phyloP scores from a whole-genome alignment of 2,888 invertebrate genomes.

The Margaritifera margaritifera region DNA sequence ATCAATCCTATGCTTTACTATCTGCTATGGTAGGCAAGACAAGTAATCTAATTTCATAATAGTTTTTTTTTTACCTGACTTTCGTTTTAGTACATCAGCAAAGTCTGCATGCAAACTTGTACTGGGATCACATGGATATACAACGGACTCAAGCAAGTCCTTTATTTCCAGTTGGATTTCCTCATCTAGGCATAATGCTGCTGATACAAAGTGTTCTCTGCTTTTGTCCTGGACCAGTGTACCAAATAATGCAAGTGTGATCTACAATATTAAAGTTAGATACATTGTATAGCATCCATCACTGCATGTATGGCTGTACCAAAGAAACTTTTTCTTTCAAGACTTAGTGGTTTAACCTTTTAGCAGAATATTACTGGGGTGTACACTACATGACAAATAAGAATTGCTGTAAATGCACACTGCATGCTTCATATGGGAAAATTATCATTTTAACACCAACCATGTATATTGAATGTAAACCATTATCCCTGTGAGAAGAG shows the following conservation, averaged over 20 bases:
- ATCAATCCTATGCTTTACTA: neutral
- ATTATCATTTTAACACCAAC: too few species aligned
- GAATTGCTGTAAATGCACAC: too few species aligned
- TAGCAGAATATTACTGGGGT: too few species aligned
- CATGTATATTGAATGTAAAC: too few species aligned
- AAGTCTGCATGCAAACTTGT: constrained; percentile 39
- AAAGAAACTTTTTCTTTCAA: too few species aligned
- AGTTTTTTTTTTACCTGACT: constrained; percentile 20
- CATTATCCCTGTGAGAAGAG: too few species aligned
- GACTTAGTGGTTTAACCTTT: too few species aligned
- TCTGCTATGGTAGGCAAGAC: neutral
- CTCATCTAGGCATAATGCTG: constrained; percentile 37
- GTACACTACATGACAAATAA: too few species aligned
- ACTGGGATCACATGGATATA: constrained; percentile 33
- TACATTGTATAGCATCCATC: too few species aligned
- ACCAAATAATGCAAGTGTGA: constrained; percentile 47
- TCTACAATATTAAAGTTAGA: constrained; percentile 18
- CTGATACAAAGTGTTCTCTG: constrained; percentile 36
- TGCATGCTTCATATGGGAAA: too few species aligned
- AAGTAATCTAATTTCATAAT: neutral
- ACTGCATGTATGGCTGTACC: too few species aligned
- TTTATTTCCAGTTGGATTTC: constrained; percentile 45
- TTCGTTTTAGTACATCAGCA: constrained; percentile 43
- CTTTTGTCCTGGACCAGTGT: constrained; percentile 49
- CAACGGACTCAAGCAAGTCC: constrained; percentile 45